Conservation (phyloP, 2,888 invertebrate genomes). For the Monochamus alternatus region DNA sequence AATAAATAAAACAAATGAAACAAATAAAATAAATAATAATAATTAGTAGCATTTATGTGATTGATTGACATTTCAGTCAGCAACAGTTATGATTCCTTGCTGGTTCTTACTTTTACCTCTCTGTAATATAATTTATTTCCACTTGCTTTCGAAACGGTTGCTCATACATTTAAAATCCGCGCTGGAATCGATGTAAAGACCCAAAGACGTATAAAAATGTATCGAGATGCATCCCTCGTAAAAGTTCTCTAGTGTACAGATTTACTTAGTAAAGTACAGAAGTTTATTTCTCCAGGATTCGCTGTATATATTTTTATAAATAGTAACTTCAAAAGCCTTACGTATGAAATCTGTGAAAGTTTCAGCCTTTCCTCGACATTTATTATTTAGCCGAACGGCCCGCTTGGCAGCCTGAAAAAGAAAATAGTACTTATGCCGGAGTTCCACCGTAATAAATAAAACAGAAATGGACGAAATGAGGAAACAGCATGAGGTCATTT, state of each 20-base stretch:
- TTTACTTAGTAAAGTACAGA: background rate
- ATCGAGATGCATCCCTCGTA: background rate
- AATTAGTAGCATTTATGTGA: no score
- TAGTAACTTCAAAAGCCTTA: background rate
- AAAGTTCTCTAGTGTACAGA: background rate
- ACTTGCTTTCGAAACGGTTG: background rate
- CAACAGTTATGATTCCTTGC: no score
- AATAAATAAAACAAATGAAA: no score
- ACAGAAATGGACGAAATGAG: constrained; percentile 11
- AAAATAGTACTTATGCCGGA: constrained; percentile 1
- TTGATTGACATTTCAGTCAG: no score
- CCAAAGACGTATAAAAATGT: background rate
- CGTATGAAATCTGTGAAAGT: constrained; percentile 14
- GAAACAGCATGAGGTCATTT: constrained; percentile 29
- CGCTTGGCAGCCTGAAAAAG: constrained; percentile 12
- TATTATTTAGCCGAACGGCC: constrained; percentile 23
- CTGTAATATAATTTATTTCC: background rate
- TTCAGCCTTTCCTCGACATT: constrained; percentile 10
- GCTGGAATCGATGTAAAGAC: background rate
- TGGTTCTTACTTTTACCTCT: no score
- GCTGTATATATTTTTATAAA: background rate
- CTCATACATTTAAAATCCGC: background rate
- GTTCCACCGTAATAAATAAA: background rate
- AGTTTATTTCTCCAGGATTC: background rate
- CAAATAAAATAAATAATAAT: no score